Percentiles rank a stretch among this genome's conserved stretches.
Conservation (phyloP, 2,888 invertebrate species). For the Muscina levida region DNA sequence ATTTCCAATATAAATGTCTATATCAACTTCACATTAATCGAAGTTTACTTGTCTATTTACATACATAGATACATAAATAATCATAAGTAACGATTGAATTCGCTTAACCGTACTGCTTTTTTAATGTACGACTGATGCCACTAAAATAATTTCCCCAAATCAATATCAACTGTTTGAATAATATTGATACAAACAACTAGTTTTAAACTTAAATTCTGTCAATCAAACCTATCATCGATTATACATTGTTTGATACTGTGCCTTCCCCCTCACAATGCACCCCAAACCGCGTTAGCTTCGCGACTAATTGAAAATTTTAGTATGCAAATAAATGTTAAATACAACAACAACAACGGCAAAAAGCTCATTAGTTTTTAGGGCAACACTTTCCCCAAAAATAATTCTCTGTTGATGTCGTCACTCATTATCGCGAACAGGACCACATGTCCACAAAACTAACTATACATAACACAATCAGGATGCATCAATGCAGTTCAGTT, state of each 20-base stretch:
- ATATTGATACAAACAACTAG: no score
- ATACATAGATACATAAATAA: no score
- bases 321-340: conserved; percentile 21
- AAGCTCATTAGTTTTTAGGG: conserved; percentile 32
- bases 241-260: not conserved
- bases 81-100: no score
- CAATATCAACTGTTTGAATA: no score
- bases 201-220: no score
- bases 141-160: no score
- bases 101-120: no score
- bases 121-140: no score
- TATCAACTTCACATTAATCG: no score
- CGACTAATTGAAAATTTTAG: conserved; percentile 32
- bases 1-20: no score
- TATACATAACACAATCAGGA: not conserved
- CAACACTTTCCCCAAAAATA: conserved; percentile 17
- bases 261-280: not conserved
- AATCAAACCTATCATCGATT: not conserved
- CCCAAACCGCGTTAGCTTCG: not conserved
- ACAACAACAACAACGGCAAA: not conserved
- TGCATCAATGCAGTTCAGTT: not conserved
- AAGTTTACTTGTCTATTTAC: no score
- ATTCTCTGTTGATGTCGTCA: conserved; percentile 12
- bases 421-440: conserved; percentile 18
- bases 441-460: not conserved